phyloP scores from a whole-genome alignment of 1,140 invertebrate genomes.

The Teleopsis dalmanni region DNA sequence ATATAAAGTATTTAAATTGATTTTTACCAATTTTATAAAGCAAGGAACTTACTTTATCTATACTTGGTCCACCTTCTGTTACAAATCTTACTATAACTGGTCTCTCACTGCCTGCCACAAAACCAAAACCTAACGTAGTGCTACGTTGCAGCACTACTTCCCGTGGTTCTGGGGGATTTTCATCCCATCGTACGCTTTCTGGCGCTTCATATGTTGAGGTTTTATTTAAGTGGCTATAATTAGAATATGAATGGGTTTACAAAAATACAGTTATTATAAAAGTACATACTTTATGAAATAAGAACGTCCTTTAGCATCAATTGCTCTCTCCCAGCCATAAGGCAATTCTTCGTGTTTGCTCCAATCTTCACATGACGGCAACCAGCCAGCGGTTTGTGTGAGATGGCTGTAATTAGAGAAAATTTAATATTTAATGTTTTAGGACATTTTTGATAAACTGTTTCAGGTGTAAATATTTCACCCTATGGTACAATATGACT shows the following conservation, averaged over 20 bases:
- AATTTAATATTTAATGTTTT: neutral
- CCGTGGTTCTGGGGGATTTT: constrained; percentile 64
- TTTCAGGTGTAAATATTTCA: too few species aligned
- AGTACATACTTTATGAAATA: constrained; percentile 86
- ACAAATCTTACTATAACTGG: constrained; percentile 85
- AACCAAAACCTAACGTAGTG: constrained; percentile 78
- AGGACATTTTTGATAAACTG: neutral
- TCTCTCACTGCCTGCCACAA: constrained; percentile 84
- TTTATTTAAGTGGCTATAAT: constrained; percentile 67
- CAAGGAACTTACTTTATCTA: constrained; percentile 55
- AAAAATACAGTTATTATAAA: neutral
- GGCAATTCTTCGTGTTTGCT: constrained; percentile 54
- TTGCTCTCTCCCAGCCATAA: constrained; percentile 82
- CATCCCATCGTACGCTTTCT: constrained; percentile 50
- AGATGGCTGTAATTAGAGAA: constrained; percentile 57
- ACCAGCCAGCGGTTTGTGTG: constrained; percentile 71
- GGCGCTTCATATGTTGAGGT: constrained; percentile 80
- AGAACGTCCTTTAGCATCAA: constrained; percentile 62
- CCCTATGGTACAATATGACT: too few species aligned
- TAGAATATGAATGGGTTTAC: neutral
- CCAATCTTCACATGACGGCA: constrained; percentile 78
- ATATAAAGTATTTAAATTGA: neutral
- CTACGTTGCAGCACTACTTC: constrained; percentile 64
- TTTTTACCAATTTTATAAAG: neutral
- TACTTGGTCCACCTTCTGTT: constrained; percentile 80